Conservation (phyloP, 1,140 invertebrate species). For the Centruroides vittatus region DNA sequence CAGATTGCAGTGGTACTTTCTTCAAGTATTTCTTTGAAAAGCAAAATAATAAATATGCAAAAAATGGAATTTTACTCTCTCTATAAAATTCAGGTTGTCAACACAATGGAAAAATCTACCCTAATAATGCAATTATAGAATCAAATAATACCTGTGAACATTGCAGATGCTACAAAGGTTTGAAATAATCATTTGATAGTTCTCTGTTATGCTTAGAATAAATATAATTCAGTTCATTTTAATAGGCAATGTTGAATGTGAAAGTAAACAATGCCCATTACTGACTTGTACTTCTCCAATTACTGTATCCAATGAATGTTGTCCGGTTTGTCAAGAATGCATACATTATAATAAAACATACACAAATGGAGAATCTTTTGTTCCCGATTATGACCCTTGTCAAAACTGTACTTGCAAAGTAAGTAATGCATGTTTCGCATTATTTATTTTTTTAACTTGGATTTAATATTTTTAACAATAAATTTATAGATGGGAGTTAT, state of each 20-base stretch:
- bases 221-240: background rate
- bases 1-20: conserved; percentile 11
- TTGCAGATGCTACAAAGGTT: conserved; percentile 12
- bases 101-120: conserved; percentile 8
- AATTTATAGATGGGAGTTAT: conserved; percentile 9
- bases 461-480: too few species aligned
- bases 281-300: conserved; percentile 4
- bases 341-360: conserved; percentile 1
- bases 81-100: conserved; percentile 3
- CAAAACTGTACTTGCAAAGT: conserved; percentile 12
- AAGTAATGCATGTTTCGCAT: conserved; percentile 3
- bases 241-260: conserved; percentile 14
- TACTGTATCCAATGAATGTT: conserved; percentile 1
- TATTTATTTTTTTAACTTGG: background rate
- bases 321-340: conserved; percentile 8
- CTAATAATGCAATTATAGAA: conserved; percentile 5
- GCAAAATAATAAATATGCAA: background rate
- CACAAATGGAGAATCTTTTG: conserved; percentile 4
- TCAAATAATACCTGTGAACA: conserved; percentile 1
- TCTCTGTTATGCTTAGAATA: too few species aligned
- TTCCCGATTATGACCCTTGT: conserved; percentile 7
- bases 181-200: background rate
- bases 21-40: background rate
- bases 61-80: background rate
- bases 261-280: conserved; percentile 1